A percentile compares a stretch with the other conserved stretches of the same genome.
phyloP scores from a whole-genome alignment of 2,113 vertebrate species.

The Poeciliopsis occidentalis region DNA sequence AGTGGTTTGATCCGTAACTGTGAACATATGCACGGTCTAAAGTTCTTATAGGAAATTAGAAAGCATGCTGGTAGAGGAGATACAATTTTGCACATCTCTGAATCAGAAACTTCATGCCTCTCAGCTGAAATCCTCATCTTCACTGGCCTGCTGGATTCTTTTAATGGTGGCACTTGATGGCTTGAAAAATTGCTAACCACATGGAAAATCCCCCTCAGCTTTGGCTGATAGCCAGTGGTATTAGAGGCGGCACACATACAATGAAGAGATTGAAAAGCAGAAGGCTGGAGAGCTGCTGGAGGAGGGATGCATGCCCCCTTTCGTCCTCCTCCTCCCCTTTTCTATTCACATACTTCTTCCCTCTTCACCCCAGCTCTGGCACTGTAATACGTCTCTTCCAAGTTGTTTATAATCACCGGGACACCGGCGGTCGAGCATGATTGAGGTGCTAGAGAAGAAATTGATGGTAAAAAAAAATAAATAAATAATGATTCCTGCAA shows the following conservation, averaged over 20 bases:
- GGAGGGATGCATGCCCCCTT: constrained; percentile 22
- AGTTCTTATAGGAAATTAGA: constrained; percentile 36
- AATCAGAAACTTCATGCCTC: constrained; percentile 64
- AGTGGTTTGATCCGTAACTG: neutral
- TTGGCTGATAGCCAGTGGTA: constrained; percentile 48
- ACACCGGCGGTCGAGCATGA: constrained; percentile 39
- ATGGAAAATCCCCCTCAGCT: constrained; percentile 54
- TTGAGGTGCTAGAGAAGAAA: constrained; percentile 39
- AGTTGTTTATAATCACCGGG: constrained; percentile 58
- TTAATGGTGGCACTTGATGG: constrained; percentile 66
- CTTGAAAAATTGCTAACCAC: constrained; percentile 69
- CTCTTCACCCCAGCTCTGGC: constrained; percentile 24
- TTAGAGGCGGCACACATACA: constrained; percentile 57
- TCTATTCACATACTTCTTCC: constrained; percentile 28
- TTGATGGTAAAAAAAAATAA: constrained; percentile 22
- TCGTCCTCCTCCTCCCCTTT: constrained; percentile 24
- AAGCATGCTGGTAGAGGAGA: constrained; percentile 57
- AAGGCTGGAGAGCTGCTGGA: constrained; percentile 35
- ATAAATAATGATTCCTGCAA: constrained; percentile 54
- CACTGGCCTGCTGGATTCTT: constrained; percentile 51
- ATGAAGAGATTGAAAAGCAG: constrained; percentile 58
- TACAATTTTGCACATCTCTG: constrained; percentile 49
- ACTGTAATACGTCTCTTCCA: constrained; percentile 38
- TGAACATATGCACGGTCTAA: constrained; percentile 12
- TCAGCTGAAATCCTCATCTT: constrained; percentile 69